Percentiles rank a stretch among this genome's conserved stretches.
Evolutionary conservation across 1,140 invertebrate genomes (phyloP).

Genomic region (Magallana gigas): DNA sequence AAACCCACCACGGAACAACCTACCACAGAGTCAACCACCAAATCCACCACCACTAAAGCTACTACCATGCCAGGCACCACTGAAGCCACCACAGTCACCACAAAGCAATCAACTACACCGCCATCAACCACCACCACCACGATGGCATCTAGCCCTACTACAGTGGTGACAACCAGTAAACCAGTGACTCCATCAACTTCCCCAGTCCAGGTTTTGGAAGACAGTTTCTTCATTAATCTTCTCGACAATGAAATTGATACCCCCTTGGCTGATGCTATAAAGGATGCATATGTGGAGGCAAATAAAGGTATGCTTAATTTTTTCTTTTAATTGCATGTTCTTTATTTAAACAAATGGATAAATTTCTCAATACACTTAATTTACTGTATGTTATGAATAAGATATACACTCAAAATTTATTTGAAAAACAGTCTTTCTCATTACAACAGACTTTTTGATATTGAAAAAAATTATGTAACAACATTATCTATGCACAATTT

Average conservation of each 20-base stretch:
- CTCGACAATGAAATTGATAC: neutral
- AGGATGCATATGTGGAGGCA: constrained; percentile 19
- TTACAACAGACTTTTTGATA: too few relatives aligned
- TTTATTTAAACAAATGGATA: too few relatives aligned
- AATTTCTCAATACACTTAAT: too few relatives aligned
- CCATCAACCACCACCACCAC: neutral
- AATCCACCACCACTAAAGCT: neutral
- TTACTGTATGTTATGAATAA: too few relatives aligned
- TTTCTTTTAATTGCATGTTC: too few relatives aligned
- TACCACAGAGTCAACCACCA: constrained; percentile 14
- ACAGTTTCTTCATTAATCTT: constrained; percentile 8
- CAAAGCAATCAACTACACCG: constrained; percentile 12
- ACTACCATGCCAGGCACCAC: constrained; percentile 4
- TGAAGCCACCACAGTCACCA: constrained; percentile 10
- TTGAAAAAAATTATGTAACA: too few relatives aligned
- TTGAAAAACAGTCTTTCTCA: too few relatives aligned
- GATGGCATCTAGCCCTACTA: neutral
- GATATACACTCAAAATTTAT: too few relatives aligned
- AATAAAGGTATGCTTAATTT: constrained; percentile 1
- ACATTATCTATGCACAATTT: too few relatives aligned
- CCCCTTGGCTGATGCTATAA: neutral
- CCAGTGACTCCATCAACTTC: neutral
- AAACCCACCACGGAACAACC: neutral
- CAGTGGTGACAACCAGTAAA: neutral
- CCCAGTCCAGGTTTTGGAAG: too few relatives aligned